Percentiles rank a stretch among this genome's conserved stretches.
phyloP scores from a whole-genome alignment of 2,888 invertebrate genomes.

The Tetanocera ferruginea region DNA sequence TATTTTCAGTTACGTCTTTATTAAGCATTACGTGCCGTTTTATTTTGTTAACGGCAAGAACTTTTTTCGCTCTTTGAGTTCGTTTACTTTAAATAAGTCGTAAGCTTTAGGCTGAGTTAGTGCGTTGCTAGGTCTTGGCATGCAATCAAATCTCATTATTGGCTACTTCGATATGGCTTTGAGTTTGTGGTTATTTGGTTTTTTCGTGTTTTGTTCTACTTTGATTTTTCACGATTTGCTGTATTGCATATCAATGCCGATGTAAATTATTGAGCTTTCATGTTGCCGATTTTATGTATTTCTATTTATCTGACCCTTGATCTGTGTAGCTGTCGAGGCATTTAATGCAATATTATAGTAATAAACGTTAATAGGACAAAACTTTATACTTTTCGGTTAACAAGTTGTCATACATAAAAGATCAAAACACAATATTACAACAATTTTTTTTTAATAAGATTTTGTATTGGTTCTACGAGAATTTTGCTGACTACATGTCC shows the following conservation, averaged over 20 bases:
- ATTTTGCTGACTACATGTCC: no score
- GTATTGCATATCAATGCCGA: conserved; percentile 3
- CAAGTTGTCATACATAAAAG: no score
- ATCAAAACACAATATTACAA: no score
- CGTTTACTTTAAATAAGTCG: conserved; percentile 29
- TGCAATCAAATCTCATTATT: conserved; percentile 40
- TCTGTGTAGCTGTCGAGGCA: neutral
- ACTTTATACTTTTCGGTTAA: no score
- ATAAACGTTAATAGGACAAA: no score
- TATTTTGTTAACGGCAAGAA: neutral
- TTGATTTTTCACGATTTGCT: neutral
- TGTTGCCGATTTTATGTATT: conserved; percentile 24
- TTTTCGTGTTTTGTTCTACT: neutral
- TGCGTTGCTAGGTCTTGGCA: conserved; percentile 30
- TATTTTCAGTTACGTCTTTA: conserved; percentile 39
- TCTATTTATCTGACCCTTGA: conserved; percentile 7
- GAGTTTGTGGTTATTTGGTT: neutral
- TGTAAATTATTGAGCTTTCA: conserved; percentile 25
- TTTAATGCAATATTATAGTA: no score
- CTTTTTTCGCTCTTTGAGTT: neutral
- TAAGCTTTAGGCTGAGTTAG: conserved; percentile 39
- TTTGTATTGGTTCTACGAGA: no score
- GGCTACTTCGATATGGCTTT: conserved; percentile 17
- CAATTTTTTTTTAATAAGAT: no score
- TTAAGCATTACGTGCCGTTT: conserved; percentile 27